Evolutionary conservation across 2,797 vertebrate species (phyloP).

Genomic region (Pangasius djambal): DNA sequence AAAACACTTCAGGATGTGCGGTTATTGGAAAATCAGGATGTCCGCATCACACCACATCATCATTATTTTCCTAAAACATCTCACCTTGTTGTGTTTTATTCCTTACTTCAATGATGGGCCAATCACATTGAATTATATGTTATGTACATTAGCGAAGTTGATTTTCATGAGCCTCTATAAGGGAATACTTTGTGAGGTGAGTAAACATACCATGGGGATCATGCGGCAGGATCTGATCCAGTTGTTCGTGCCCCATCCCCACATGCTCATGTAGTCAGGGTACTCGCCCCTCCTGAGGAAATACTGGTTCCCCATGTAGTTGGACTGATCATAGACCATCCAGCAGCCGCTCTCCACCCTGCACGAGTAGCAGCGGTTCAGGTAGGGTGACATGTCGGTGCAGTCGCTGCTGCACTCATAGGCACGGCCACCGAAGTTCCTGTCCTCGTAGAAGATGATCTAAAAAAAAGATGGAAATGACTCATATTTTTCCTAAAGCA

Average conservation of each 20-base stretch:
- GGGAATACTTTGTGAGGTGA: not conserved
- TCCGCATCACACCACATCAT: too few species aligned
- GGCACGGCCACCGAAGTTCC: constrained; percentile 74
- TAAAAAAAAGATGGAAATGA: constrained; percentile 28
- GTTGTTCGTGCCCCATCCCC: constrained; percentile 66
- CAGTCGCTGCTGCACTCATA: constrained; percentile 75
- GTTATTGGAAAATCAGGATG: not conserved
- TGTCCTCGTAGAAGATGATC: constrained; percentile 76
- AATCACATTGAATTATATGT: not conserved
- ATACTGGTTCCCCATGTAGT: constrained; percentile 66
- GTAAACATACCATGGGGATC: constrained; percentile 62
- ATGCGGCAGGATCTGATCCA: constrained; percentile 67
- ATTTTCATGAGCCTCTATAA: not conserved
- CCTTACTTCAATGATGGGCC: not conserved
- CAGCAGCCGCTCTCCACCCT: constrained; percentile 69
- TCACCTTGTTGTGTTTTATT: not conserved
- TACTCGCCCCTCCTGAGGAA: constrained; percentile 67
- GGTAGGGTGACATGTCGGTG: constrained; percentile 72
- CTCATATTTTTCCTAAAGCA: not conserved
- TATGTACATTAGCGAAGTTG: not conserved
- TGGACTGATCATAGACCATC: constrained; percentile 67
- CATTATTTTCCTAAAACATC: not conserved
- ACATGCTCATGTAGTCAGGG: constrained; percentile 67
- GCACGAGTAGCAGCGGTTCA: constrained; percentile 76
- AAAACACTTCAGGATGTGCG: not conserved